Base-by-base conservation (phyloP, 2,113 vertebrate genomes). In the Camelus dromedarius region DNA sequence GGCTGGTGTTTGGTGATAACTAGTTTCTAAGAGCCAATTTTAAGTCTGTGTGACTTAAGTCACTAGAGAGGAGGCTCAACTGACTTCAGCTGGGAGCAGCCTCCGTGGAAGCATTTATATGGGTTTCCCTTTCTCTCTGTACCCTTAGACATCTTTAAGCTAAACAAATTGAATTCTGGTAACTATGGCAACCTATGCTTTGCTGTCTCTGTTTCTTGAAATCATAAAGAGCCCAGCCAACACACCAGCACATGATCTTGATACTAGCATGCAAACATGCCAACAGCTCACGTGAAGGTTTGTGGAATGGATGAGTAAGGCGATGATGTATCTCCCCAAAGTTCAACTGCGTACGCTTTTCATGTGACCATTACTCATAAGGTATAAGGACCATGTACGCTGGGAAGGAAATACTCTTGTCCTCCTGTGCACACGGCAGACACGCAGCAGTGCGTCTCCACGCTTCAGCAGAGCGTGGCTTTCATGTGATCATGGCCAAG, bases 31-130 rank as follows among this genome's bases (percentile, higher is more conserved):
- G 62, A 64, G 38, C 26, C 62, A 10, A 28, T 10, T 26, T 3
- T 20, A 46, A 85, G 66, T n/a, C 30, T 18, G 0, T 0, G 1
- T 9, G 38, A 35, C 35, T 35, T 35, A 8, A 12, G 14, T 52
- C 24, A 8, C 3, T 2, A 38, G 0, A 9, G 3, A 4, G 4
- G 18, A 15, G 20, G 8, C 12, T 16, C 1, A 30, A 26, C 28
- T 2, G 38, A 24, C 6, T 19, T 11, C 8, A 8, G 7, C 30
- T 3, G 72, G 18, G 10, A 1, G 22, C 24, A 67, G 18, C 15
- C 72, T 56, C 73, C 7, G 0, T 8, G 10, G 58, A 8, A 8
- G 19, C 6, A 2, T 35, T 70, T 50, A 24, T 5, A 6, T 24
- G 5, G 4, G 13, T 16, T 35, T 79, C 13, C 13, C 46, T 88